Base-by-base conservation (phyloP, 2,797 vertebrate genomes). In the Trachurus trachurus region DNA sequence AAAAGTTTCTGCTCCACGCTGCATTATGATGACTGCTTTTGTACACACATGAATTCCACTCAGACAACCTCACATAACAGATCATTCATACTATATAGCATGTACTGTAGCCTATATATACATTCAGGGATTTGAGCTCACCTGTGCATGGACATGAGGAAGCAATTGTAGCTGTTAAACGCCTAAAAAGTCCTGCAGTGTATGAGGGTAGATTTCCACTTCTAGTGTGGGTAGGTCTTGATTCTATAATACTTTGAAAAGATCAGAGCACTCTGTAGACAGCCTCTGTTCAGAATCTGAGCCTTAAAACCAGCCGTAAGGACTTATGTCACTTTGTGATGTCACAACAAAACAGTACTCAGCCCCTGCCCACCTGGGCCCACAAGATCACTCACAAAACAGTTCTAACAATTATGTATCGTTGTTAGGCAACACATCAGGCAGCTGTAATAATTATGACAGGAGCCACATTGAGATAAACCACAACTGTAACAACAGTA, bases 31-130 rank as follows among this genome's bases (percentile, higher is more conserved):
- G 53, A 56, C 45, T 63, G 31, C 47, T 52, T 82, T 71, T 22
- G 45, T 16, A 62, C 49, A 42, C 19, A 11, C 16, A 37, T 29
- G 13, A 1, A 54, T 60, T 57, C 31, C 47, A 56, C 26, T n/a
- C n/a, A 45, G 29, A 72, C 13, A 37, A 45, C 29, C 29, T 65
- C 4, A 44, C 1, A 49, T 63, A 6, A 22, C 22, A 67, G 50
- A 62, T 57, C 42, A 66, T 70, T 65, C 26, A 73, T 44, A n/a
- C n/a, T n/a, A 34, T 16, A 70, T 12, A 63, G 26, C 19, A 6
- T 49, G 40, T 49, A 37, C 26, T 26, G 26, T 26, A 26, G 26
- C 26, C 26, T 37, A 37, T 9, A 40, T 11, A 21, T 22, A 56
- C 53, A 40, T 31, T 31, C 29, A 53, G 8, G 49, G 21, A 2